Evolutionary conservation across 2,113 vertebrate species (phyloP).

Genomic region (Indicator maculatus): DNA sequence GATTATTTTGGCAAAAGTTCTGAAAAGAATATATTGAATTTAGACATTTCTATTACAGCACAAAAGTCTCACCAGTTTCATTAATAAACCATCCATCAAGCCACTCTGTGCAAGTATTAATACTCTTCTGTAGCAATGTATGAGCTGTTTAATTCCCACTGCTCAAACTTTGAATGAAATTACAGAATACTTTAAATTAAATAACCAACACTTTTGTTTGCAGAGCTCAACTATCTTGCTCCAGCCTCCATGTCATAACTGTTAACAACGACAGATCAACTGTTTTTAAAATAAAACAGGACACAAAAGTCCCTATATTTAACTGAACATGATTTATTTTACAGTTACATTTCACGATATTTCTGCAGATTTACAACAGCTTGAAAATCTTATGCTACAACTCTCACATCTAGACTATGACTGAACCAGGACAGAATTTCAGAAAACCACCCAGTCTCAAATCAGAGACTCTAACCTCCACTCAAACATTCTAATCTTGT

Average conservation of each 20-base stretch:
- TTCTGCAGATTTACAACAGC: not conserved
- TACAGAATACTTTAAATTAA: not conserved
- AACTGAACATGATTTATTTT: not conserved
- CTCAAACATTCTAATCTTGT: no score
- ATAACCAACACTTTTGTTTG: constrained; percentile 1
- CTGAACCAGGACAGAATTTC: not conserved
- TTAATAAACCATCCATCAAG: constrained; percentile 57
- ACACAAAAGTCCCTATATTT: not conserved
- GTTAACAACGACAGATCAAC: not conserved
- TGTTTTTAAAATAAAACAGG: not conserved
- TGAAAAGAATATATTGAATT: constrained; percentile 56
- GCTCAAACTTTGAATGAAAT: constrained; percentile 14
- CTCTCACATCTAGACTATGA: not conserved
- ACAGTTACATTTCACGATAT: not conserved
- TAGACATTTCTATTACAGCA: constrained; percentile 48
- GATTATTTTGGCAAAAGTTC: constrained; percentile 67
- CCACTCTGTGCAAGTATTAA: not conserved
- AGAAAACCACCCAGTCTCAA: not conserved
- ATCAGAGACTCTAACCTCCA: not conserved
- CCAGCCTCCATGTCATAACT: not conserved
- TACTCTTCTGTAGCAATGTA: not conserved
- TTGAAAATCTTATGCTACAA: not conserved
- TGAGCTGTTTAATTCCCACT: constrained; percentile 4
- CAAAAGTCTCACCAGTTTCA: constrained; percentile 32
- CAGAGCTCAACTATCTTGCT: not conserved